Base-by-base conservation (phyloP, 2,888 invertebrate genomes). In the Drosophila infuscata region DNA sequence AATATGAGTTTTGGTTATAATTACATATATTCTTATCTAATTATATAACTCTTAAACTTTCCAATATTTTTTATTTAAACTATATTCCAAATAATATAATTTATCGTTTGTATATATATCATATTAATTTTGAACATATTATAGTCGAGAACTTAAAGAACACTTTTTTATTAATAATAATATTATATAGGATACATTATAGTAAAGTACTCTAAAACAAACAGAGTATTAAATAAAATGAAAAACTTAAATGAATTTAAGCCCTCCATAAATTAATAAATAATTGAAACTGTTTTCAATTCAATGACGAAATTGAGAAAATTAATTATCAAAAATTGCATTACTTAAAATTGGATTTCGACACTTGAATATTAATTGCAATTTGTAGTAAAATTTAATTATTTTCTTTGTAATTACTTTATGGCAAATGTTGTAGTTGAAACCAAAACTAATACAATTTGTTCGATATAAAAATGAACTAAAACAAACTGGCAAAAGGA, bases 201-300 rank as follows among this genome's bases (percentile, higher is more conserved):
- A 41, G 48, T 41, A 12, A 9, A 3, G 1, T 12, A 36, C 15
- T 25, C 12, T 1, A 0, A 6, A 20, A 9, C 20, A 30, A 0
- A 3, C 15, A 9, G 15, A 49, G 17, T 32, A 65, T 38, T 65
- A 11, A 66, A 46, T 49, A 33, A 20, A 64, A 29, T 48, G 38
- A 61, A 35, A 29, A 60, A 33, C 59, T 52, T 69, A 64, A 74
- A 59, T 74, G 53, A 62, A 29, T 54, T 30, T 49, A 49, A 58
- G n/a, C 54, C 54, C 15, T 36, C n/a, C 46, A 49, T 11, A 35
- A 48, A 43, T 38, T 36, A 33, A 32, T 54, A 25, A 25, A 46
- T 52, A 20, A 61, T 54, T 61, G n/a, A 64, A 60, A 75, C 49
- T n/a, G 30, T 58, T 49, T 43, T 52, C 9, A 60, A 64, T 49